A percentile compares a stretch with the other conserved stretches of the same genome.
phyloP scores from a whole-genome alignment of 2,113 vertebrate genomes.

The Callorhinus ursinus region DNA sequence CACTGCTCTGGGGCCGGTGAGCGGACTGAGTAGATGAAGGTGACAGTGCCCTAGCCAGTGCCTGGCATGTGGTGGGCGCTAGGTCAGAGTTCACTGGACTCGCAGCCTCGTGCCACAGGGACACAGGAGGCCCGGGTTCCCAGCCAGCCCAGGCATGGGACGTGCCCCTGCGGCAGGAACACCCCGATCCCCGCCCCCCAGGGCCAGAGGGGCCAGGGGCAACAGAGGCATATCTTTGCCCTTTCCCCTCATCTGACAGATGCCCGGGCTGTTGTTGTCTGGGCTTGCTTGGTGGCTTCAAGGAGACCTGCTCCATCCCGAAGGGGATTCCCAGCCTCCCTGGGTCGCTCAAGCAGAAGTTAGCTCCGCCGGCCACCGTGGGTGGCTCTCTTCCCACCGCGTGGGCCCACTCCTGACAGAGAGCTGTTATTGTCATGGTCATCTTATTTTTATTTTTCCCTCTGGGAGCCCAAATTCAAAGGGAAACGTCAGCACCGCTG shows the following conservation, averaged over 20 bases:
- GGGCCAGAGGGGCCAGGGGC: neutral
- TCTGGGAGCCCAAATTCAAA: conserved; percentile 22
- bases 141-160: neutral
- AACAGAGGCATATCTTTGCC: fast-evolving
- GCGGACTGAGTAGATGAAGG: neutral
- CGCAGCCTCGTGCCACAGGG: neutral
- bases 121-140: neutral
- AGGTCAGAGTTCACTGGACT: neutral
- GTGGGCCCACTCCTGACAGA: neutral
- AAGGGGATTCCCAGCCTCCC: neutral
- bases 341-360: neutral
- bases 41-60: neutral
- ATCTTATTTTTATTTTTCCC: conserved; percentile 25
- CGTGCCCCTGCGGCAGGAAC: neutral
- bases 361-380: neutral
- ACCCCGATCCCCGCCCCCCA: neutral
- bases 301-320: neutral
- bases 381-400: neutral
- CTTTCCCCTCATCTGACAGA: neutral
- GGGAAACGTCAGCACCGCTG: neutral
- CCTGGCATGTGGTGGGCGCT: neutral
- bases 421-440: neutral
- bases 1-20: neutral
- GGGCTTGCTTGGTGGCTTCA: neutral
- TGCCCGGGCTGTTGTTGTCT: fast-evolving